Percentiles rank a stretch among this genome's conserved stretches.
Evolutionary conservation across 2,888 invertebrate species (phyloP).

Genomic region (Bimastos eiseni): DNA sequence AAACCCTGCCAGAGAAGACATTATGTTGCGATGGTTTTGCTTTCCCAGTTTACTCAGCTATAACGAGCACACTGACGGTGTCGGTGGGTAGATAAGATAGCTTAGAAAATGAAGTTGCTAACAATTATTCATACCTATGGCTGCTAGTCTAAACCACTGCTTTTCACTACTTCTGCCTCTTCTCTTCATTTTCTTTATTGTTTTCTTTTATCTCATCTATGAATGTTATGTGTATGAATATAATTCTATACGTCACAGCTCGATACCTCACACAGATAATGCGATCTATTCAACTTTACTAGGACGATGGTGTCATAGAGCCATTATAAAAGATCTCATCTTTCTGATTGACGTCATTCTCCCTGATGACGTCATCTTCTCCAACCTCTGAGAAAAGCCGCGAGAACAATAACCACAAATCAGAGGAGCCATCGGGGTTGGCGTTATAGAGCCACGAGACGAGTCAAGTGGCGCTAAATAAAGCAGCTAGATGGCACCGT

Average conservation of each 20-base stretch:
- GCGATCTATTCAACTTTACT: neutral
- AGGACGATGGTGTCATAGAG: neutral
- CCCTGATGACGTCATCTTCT: neutral
- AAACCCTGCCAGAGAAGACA: too few species aligned
- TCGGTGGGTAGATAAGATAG: too few species aligned
- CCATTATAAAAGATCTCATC: neutral
- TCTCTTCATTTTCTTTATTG: too few species aligned
- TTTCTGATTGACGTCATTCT: neutral
- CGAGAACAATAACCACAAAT: neutral
- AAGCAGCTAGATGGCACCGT: neutral
- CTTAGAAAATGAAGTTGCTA: too few species aligned
- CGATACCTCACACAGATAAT: neutral
- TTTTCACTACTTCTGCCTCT: too few species aligned
- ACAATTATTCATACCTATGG: too few species aligned
- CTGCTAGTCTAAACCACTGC: too few species aligned
- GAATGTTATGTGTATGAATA: too few species aligned
- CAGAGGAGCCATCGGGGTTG: neutral
- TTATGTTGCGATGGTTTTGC: too few species aligned
- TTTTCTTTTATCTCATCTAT: neutral
- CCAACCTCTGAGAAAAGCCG: neutral
- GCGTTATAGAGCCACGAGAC: slow-evolving; percentile 5
- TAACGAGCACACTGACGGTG: too few species aligned
- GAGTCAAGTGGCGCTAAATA: neutral
- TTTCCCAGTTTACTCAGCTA: too few species aligned
- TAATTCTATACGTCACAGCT: too few species aligned